phyloP scores from a whole-genome alignment of 2,888 invertebrate species.

The Pammene aurita region DNA sequence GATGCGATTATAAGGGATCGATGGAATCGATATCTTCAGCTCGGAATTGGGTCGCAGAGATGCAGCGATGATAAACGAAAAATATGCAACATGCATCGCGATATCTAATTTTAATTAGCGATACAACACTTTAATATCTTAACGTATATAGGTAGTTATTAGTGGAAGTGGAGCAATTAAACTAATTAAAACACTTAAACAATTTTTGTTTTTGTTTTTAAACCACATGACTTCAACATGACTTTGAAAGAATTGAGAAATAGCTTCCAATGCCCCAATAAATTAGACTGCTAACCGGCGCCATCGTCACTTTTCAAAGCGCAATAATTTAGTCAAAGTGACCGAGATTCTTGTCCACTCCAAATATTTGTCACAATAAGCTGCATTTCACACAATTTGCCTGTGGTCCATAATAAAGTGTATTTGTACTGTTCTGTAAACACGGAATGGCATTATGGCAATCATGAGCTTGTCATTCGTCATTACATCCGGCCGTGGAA shows the following conservation, averaged over 20 bases:
- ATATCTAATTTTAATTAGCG: slow-evolving; percentile 13
- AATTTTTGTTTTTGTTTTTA: too few relatives aligned
- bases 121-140: not conserved
- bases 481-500: slow-evolving; percentile 32
- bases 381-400: slow-evolving; percentile 8
- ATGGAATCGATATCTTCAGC: slow-evolving; percentile 31
- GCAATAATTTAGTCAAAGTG: too few relatives aligned
- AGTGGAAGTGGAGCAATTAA: too few relatives aligned
- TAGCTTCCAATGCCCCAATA: too few relatives aligned
- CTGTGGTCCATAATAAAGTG: slow-evolving; percentile 22
- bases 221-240: too few relatives aligned
- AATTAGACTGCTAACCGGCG: too few relatives aligned
- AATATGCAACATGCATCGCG: slow-evolving; percentile 12
- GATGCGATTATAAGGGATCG: slow-evolving; percentile 29
- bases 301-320: too few relatives aligned
- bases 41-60: slow-evolving; percentile 30
- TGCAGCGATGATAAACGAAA: slow-evolving; percentile 23
- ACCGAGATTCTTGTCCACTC: not conserved
- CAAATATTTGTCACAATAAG: slow-evolving; percentile 1
- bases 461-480: slow-evolving; percentile 29
- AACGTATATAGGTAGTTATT: too few relatives aligned
- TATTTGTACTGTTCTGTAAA: slow-evolving; percentile 24
- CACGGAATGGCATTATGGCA: slow-evolving; percentile 19
- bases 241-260: too few relatives aligned
- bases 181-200: too few relatives aligned